Evolutionary conservation across 2,888 invertebrate species (phyloP), one percentile per base, ranked within the genome.

Genomic region (Drosophila koepferae): DNA sequence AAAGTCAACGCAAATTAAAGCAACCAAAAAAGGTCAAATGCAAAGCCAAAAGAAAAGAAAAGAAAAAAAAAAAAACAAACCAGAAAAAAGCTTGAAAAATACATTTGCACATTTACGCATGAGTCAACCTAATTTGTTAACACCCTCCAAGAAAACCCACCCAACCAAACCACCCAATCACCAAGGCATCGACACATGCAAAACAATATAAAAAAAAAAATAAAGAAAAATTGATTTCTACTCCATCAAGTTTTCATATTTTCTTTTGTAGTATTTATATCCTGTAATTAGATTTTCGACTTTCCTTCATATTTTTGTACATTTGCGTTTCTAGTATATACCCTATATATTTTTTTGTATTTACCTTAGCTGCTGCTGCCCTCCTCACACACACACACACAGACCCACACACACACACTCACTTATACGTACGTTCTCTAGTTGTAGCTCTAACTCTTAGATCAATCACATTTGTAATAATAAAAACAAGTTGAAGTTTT

Each of bases 91-190:
- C 92, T 92, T 92, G 91, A 91, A 92, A 92, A 92, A 92, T 92
- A 92, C 92, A 93, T 92, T 93, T 93, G 93, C 93, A 93, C 93
- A 92, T 90, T 90, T 91, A 92, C 85, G 93, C 93, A 93, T 93
- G 93, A 92, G 92, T 92, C 93, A 93, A 92, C 92, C 92, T 86
- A 88, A 89, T 83, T 87, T 88, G 76, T 77, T 71, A 82, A 77
- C 84, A 82, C 75, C 65, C 54, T 18, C 31, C 49, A 51, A 34
- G 14, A 34, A 14, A 51, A 34, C 31, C 38, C 28, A 12, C 55
- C 46, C 55, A 49, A 36, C 46, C 55, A 49, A 36, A 40, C 38
- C 28, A 12, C 55, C 46, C 55, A 49, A 36, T 67, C 60, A 63
- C 62, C 62, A 68, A 20, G 63, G 69, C 68, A 72, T 77, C 53